Evolutionary conservation across 2,797 vertebrate species (phyloP).

Genomic region (Valencia hispanica): DNA sequence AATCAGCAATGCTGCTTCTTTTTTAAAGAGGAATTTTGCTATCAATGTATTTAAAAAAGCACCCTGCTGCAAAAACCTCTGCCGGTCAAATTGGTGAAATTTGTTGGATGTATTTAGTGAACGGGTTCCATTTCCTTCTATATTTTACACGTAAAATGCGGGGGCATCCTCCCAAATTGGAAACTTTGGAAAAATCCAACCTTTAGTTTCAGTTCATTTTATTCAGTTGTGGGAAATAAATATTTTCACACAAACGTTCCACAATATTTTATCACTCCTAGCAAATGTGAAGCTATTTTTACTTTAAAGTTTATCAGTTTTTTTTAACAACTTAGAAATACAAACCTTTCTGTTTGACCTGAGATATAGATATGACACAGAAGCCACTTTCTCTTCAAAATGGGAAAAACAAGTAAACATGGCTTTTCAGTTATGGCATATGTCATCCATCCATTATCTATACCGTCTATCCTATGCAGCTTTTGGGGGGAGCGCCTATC

Average conservation of each 20-base stretch:
- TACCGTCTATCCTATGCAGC: too few relatives aligned
- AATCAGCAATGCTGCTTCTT: constrained; percentile 11
- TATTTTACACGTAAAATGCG: not conserved
- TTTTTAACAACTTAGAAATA: not conserved
- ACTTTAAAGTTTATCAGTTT: not conserved
- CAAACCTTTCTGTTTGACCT: not conserved
- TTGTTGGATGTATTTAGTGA: not conserved
- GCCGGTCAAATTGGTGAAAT: not conserved
- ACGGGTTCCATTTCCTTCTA: not conserved
- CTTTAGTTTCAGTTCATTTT: not conserved
- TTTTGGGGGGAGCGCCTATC: too few relatives aligned
- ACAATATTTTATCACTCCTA: not conserved
- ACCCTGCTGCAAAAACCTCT: constrained; percentile 2
- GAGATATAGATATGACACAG: not conserved
- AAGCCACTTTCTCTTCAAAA: not conserved
- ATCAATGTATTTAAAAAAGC: constrained; percentile 6
- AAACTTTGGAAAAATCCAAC: not conserved
- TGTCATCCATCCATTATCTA: too few relatives aligned
- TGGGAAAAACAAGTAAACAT: not conserved
- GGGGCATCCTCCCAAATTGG: not conserved
- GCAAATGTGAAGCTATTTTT: not conserved
- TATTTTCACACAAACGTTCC: not conserved
- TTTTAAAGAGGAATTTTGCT: constrained; percentile 10
- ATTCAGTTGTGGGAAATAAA: not conserved
- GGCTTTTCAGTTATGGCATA: not conserved